Evolutionary conservation across 2,888 invertebrate genomes (phyloP), one percentile per base, ranked within the genome.

Genomic region (Mythimna lalbum): DNA sequence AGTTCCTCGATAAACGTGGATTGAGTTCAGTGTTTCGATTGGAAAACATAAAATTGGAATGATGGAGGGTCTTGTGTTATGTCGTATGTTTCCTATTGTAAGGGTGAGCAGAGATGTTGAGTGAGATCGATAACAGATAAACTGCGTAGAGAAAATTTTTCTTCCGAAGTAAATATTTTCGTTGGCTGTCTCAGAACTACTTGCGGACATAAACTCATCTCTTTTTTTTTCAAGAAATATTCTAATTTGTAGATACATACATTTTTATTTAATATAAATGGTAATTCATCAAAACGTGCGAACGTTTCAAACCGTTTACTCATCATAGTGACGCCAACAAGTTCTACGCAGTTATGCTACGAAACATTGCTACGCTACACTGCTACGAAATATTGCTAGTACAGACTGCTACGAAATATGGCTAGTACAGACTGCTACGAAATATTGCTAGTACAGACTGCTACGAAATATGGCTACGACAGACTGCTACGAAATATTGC

Each of bases 21-120:
- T 79, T 78, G 76, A 78, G 66, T 76, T 69, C 73, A 77, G 56
- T 81, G 77, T 80, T 77, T 80, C 74, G 80, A 83, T 83, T 78
- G 85, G 80, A 75, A 84, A 77, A 76, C 82, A 83, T 83, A 83
- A 83, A 83, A 67, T 73, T 73, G 63, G 63, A 72, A 78, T 75
- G 71, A 82, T 77, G 70, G 71, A 69, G 59, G 82, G 64, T 67
- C 73, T 68, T 52, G 63, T 63, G 67, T 76, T 60, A 70, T 66
- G 69, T 79, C 63, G 61, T 68, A 56, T 60, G 57, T 76, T 57
- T 66, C 9, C 63, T 43, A 50, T 80, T 66, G 81, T 52, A 4
- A 23, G 74, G 60, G 55, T 77, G 33, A 74, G 80, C 68, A 63
- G 74, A 31, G n/a, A 65, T 36, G 67, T 33, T 31, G n/a, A 70